These are phyloP conservation scores for Brachionus manjavacas DNA, from an alignment of 1,140 invertebrate genomes.

Conservation along the genomic window DNA sequence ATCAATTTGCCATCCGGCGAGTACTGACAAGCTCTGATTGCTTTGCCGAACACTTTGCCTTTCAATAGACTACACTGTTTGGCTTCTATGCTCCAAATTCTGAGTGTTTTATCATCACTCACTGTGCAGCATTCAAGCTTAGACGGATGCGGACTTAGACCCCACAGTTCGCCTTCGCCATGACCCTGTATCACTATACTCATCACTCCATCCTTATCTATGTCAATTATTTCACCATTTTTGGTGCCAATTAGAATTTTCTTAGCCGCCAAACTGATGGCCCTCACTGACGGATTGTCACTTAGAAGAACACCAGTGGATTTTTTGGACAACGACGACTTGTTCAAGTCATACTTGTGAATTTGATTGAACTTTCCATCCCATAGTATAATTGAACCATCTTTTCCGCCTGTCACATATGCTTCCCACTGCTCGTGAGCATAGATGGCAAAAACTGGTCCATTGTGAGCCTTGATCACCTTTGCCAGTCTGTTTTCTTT, in stretches of 20 bases:
- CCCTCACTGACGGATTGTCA: conserved; percentile 52
- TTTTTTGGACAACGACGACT: conserved; percentile 47
- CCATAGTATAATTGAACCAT: conserved; percentile 56
- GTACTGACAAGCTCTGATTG: conserved; percentile 51
- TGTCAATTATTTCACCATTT: conserved; percentile 55
- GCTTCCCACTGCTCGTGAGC: conserved; percentile 56
- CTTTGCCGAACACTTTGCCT: conserved; percentile 48
- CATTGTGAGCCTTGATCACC: conserved; percentile 56
- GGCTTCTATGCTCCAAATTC: conserved; percentile 51
- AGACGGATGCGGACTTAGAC: conserved; percentile 52
- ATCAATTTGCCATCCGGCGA: conserved; percentile 55
- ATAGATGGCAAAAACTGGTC: conserved; percentile 58
- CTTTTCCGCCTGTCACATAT: conserved; percentile 58
- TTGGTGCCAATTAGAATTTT: conserved; percentile 54
- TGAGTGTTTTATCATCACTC: conserved; percentile 56
- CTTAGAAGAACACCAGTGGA: conserved; percentile 49
- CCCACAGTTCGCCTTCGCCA: conserved; percentile 57
- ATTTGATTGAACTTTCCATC: conserved; percentile 55
- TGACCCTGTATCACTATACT: conserved; percentile 56
- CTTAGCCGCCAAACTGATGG: conserved; percentile 54
- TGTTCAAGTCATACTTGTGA: conserved; percentile 53
- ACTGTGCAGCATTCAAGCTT: conserved; percentile 52
- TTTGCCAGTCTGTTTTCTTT: conserved; percentile 48
- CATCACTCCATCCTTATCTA: conserved; percentile 54
- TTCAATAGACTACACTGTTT: neutral